Evolutionary conservation across 2,797 vertebrate genomes (phyloP).

Genomic region (Uromys caudimaculatus): DNA sequence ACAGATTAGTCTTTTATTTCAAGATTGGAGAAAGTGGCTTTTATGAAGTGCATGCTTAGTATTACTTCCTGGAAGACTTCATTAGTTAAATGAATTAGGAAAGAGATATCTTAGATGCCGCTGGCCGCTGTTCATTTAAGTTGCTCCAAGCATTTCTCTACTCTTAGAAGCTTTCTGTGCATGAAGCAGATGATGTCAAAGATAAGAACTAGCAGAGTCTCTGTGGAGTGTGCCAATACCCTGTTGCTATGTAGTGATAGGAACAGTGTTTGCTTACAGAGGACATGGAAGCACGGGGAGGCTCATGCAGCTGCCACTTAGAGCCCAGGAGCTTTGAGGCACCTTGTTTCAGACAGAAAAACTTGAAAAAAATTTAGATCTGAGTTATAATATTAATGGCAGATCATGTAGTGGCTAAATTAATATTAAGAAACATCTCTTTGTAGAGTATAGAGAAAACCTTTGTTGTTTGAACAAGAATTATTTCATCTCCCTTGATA

Average conservation of each 20-base stretch:
- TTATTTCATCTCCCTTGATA: not conserved
- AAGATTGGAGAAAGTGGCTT: not conserved
- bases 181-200: not conserved
- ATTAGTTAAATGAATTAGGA: conserved; percentile 1
- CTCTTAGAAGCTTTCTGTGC: not conserved
- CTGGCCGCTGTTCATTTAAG: not conserved
- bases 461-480: conserved; percentile 29
- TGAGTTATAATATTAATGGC: conserved; percentile 48
- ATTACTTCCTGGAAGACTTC: not conserved
- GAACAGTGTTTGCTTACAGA: not conserved
- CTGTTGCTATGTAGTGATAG: not conserved
- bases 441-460: conserved; percentile 45
- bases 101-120: not conserved
- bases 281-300: not conserved
- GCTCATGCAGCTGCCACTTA: not conserved
- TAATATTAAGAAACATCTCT: conserved; percentile 26
- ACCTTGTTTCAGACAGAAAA: not conserved
- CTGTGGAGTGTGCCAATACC: not conserved
- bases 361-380: conserved; percentile 48
- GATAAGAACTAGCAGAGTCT: not conserved
- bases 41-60: not conserved
- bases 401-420: not conserved
- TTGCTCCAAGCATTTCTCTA: not conserved
- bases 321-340: not conserved
- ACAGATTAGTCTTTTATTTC: not conserved